Percentiles rank a stretch among this genome's conserved stretches.
These are phyloP conservation scores for Calyptommatus sinebrachiatus DNA, from an alignment of 2,113 vertebrate genomes.

Conservation along the genomic window DNA sequence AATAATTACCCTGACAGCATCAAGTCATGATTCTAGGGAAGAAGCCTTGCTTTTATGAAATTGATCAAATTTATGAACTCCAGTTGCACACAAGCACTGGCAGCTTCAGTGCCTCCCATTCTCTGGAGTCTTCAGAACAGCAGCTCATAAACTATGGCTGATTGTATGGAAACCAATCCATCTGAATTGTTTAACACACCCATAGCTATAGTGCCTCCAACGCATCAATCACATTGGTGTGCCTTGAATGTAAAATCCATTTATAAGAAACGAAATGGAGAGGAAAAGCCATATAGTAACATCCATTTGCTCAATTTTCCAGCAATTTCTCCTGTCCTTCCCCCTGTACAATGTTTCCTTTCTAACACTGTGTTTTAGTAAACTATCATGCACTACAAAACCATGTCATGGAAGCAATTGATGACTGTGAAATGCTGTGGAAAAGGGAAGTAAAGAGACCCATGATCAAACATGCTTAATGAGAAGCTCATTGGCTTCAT, in stretches of 20 bases:
- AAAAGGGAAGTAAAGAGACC: no score
- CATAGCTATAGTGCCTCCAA: not conserved
- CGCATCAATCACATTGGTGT: constrained; percentile 27
- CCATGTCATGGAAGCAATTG: no score
- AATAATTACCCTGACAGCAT: constrained; percentile 21
- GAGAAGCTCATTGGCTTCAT: no score
- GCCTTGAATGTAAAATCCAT: constrained; percentile 21
- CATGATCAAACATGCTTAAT: no score
- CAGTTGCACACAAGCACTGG: not conserved
- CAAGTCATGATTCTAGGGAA: constrained; percentile 12
- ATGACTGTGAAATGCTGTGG: no score
- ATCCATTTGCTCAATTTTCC: constrained; percentile 16
- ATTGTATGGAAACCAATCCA: constrained; percentile 16
- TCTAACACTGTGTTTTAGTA: no score
- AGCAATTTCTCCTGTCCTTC: constrained; percentile 5
- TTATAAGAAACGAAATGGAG: constrained; percentile 9
- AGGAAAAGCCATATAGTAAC: constrained; percentile 3
- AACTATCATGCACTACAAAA: no score
- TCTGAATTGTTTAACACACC: constrained; percentile 24
- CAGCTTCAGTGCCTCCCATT: constrained; percentile 13
- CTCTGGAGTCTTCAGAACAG: not conserved
- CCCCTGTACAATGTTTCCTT: not conserved
- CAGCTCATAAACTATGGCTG: constrained; percentile 13
- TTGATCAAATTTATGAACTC: constrained; percentile 25
- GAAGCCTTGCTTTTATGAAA: constrained; percentile 1